Base-by-base conservation (phyloP, 1,140 invertebrate species). In the Choristoneura fumiferana region DNA sequence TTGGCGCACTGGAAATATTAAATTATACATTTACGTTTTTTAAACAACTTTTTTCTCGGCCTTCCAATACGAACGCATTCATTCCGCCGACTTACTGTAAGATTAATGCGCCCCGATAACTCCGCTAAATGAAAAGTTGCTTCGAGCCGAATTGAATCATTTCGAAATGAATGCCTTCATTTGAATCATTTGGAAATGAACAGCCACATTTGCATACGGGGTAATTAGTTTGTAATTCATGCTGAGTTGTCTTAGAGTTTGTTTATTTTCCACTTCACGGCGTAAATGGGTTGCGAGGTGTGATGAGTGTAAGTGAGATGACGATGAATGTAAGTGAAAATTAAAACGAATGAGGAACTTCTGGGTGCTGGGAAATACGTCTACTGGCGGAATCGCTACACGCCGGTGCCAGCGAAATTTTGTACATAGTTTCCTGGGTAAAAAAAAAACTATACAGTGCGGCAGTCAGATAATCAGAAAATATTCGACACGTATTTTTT, bases 131-230 rank as follows among this genome's bases (percentile, higher is more conserved):
- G 73, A 79, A 81, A 78, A 74, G 64, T 61, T 60, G 60, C 33
- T 63, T 60, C 68, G 29, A 67, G 45, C 58, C 63, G 71, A 78
- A 80, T 80, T 80, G 72, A 80, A 78, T 73, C 29, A 53, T 55
- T 36, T 18, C 8, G 34, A 15, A 36, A 33, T 54, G 17, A 55
- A 55, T 54, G 10, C 4, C 40, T 45, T 45, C 40, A 45, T 45
- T 80, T 80, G 72, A 80, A 78, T 73, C 22, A 79, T 76, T 80
- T 74, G 71, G 73, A 65, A 72, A 74, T 68, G 68, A 74, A 78
- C 65, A 64, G 43, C 69, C 76, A 74, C 65, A 83, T 83, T 84
- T 80, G 69, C 77, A 81, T 84, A 77, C 65, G 69, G 66, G 64
- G 67, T 77, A 81, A 81, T 84, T 80, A 81, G 69, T 76, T 69